Evolutionary conservation across 2,888 invertebrate genomes (phyloP).

Genomic region (Eubasilissa splendida): DNA sequence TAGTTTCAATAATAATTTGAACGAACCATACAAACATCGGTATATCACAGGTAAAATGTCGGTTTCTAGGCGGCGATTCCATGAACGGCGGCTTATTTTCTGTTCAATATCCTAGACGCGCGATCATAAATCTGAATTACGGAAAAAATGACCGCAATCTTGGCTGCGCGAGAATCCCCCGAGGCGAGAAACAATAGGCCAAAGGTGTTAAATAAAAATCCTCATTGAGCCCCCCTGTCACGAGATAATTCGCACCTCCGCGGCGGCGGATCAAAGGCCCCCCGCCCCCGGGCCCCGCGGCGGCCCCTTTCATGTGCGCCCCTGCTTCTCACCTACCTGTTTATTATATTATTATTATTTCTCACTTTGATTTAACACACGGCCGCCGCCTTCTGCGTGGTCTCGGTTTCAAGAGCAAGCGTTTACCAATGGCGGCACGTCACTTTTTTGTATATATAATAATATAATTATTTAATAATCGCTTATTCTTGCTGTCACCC

Average conservation of each 20-base stretch:
- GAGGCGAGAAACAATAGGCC: constrained; percentile 27
- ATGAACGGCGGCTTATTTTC: background rate
- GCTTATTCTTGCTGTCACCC: no score
- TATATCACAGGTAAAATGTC: background rate
- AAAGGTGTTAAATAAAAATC: constrained; percentile 35
- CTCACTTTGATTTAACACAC: constrained; percentile 57
- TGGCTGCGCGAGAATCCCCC: background rate
- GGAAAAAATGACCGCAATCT: constrained; percentile 12
- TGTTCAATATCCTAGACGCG: background rate
- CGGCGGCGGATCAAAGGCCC: constrained; percentile 71
- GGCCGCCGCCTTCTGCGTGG: constrained; percentile 44
- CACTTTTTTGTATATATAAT: no score
- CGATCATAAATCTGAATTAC: constrained; percentile 15
- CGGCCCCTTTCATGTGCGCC: constrained; percentile 71
- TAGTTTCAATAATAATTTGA: no score
- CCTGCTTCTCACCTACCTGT: constrained; percentile 56
- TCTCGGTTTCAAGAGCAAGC: constrained; percentile 30
- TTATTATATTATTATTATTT: constrained; percentile 58
- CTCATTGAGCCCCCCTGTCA: constrained; percentile 42
- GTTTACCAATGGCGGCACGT: constrained; percentile 27
- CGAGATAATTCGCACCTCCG: constrained; percentile 73
- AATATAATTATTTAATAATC: no score
- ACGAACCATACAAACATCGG: no score
- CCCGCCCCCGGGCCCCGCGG: constrained; percentile 62
- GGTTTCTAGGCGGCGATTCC: background rate